Base-by-base conservation (phyloP, 2,888 invertebrate genomes). In the Rhodophaea formosa region DNA sequence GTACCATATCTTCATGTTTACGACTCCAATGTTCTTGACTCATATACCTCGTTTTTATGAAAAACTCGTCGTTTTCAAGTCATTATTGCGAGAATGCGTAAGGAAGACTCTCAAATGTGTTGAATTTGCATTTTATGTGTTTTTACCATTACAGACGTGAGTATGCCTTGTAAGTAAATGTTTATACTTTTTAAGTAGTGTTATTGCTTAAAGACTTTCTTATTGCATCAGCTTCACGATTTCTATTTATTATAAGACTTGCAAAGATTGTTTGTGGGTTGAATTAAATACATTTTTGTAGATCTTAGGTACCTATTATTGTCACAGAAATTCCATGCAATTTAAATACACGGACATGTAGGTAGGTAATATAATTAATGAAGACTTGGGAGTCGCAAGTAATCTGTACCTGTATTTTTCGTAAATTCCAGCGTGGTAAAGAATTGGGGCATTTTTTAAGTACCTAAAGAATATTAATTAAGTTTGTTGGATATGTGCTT, bases 1-100 rank as follows among this genome's bases (percentile, higher is more conserved):
- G 79, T 71, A 75, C 79, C 77, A 51, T 49, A 49, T 51, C 51
- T 51, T 51, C 17, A 79, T 84, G 86, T 88, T 88, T 89, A 88
- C 85, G 82, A 82, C 81, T 82, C 77, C 82, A 79, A 82, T 87
- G 86, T 86, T 87, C 88, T 88, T 86, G 86, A 86, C 87, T 88
- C 86, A 86, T 82, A 87, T 86, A 84, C 83, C 84, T 82, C 80
- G 79, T 88, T 51, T 86, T 87, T 86, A 88, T 86, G 85, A 87
- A 89, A 86, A 87, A 83, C 79, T 84, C 79, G 84, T 76, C 82
- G 79, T 82, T 84, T 84, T 78, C 77, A 70, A 79, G 75, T 82
- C 82, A 84, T 86, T 86, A 86, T 83, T 80, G 73, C 71, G 64
- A 70, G 72, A 78, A 77, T 74, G 72, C 75, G 74, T 74, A 70